Conservation (phyloP, 53 echinoderm and acorn worm species). For the Patiria pectinifera region DNA sequence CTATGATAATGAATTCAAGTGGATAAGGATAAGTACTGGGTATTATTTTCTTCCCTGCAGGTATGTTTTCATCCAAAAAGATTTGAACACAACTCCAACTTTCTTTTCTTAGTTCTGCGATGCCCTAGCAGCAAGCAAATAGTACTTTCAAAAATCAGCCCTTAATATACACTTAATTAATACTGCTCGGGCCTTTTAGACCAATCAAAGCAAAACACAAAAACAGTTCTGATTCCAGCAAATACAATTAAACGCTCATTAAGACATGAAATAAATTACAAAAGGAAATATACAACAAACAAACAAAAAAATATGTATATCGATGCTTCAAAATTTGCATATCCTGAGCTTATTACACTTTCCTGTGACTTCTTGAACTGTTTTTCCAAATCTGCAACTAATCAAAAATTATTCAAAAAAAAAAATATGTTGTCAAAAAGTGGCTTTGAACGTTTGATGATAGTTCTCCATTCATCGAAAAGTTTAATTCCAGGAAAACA, state of each 20-base stretch:
- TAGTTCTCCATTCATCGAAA: too few species aligned
- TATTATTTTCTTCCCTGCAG: background rate
- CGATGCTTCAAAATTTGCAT: slow-evolving; percentile 9
- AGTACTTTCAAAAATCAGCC: background rate
- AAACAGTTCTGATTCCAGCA: background rate
- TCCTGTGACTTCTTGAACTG: background rate
- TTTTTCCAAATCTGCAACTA: background rate
- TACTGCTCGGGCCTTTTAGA: background rate
- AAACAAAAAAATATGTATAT: slow-evolving; percentile 46
- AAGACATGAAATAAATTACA: slow-evolving; percentile 53
- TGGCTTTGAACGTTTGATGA: too few species aligned
- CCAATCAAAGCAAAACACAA: background rate
- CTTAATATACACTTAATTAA: background rate
- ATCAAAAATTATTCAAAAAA: background rate
- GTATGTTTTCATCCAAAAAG: background rate
- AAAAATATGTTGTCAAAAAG: background rate
- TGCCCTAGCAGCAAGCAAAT: background rate
- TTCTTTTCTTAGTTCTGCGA: background rate
- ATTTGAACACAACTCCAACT: background rate
- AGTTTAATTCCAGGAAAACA: too few species aligned
- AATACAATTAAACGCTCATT: background rate
- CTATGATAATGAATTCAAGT: background rate
- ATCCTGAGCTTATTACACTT: slow-evolving; percentile 19
- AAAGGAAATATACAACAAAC: slow-evolving; percentile 57
- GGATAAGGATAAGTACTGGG: background rate